These are phyloP conservation scores for Vireo griseus DNA, from an alignment of 2,797 vertebrate genomes.

Conservation along the genomic window DNA sequence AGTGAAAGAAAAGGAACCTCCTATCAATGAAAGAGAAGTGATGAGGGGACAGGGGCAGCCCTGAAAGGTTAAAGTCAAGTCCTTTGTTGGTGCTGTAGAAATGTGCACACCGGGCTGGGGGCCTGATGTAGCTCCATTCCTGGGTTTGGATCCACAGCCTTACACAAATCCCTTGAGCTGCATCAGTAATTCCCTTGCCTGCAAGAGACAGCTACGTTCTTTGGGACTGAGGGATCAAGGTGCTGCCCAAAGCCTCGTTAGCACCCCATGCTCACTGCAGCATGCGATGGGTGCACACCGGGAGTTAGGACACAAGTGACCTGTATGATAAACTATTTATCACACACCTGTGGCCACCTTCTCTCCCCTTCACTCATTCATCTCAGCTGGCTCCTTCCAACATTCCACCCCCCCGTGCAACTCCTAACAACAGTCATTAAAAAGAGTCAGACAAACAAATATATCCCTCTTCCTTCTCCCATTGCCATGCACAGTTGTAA, in stretches of 20 bases:
- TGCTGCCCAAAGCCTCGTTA: neutral
- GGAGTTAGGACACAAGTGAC: neutral
- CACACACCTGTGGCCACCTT: neutral
- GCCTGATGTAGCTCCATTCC: neutral
- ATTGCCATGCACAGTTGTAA: neutral
- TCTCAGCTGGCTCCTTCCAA: neutral
- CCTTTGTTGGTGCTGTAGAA: neutral
- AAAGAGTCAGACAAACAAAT: neutral
- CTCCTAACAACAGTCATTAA: neutral
- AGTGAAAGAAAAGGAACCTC: neutral
- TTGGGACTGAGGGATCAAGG: neutral
- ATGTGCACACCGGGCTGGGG: neutral
- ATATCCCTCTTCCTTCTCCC: neutral
- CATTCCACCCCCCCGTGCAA: neutral
- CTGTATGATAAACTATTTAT: neutral
- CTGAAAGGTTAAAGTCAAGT: neutral
- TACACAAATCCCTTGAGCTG: neutral
- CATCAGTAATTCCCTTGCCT: neutral
- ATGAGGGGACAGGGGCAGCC: neutral
- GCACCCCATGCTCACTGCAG: neutral
- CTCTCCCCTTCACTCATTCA: neutral
- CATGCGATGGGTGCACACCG: rapidly evolving
- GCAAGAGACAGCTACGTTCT: neutral
- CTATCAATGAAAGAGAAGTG: neutral
- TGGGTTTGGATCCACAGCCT: neutral